phyloP scores from a whole-genome alignment of 2,797 vertebrate genomes.

The Neosalanx taihuensis region DNA sequence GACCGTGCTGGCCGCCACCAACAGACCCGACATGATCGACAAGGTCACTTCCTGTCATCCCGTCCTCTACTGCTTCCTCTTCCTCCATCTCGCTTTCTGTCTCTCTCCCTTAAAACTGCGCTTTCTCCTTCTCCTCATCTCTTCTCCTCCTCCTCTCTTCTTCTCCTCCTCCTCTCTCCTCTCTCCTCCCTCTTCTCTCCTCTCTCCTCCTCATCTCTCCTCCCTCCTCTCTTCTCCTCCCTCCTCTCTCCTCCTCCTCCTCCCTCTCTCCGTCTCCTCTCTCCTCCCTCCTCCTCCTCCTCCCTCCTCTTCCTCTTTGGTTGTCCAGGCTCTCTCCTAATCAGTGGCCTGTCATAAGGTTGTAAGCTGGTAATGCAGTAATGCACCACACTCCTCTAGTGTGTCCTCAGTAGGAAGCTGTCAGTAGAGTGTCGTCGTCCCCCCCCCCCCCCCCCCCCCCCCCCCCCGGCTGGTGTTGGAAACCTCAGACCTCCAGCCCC shows the following conservation, averaged over 20 bases:
- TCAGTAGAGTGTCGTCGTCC: not conserved
- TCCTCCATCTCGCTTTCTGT: slow-evolving; percentile 18
- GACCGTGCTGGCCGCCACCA: slow-evolving; percentile 93
- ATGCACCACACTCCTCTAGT: too few species aligned
- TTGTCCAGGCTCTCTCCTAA: too few species aligned
- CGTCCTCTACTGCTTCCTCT: not conserved
- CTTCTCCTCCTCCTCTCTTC: too few species aligned
- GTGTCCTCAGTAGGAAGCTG: slow-evolving; percentile 1
- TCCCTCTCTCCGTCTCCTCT: not conserved
- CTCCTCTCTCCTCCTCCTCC: slow-evolving; percentile 56
- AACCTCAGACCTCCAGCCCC: slow-evolving; percentile 57
- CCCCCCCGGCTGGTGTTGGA: slow-evolving; percentile 13
- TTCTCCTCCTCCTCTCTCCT: not conserved
- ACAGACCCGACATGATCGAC: slow-evolving; percentile 96
- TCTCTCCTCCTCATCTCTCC: not conserved
- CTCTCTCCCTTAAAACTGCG: not conserved
- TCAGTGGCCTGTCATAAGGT: too few species aligned
- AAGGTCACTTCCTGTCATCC: slow-evolving; percentile 76
- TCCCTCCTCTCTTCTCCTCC: slow-evolving; percentile 39
- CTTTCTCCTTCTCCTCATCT: slow-evolving; percentile 46
- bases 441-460: not conserved
- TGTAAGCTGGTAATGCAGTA: too few species aligned
- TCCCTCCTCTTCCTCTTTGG: slow-evolving; percentile 51
- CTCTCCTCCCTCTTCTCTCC: slow-evolving; percentile 6
- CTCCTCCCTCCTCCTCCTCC: not conserved